phyloP scores from a whole-genome alignment of 92 coral and sea anemone species.

The Umimayanthus chanpuru region DNA sequence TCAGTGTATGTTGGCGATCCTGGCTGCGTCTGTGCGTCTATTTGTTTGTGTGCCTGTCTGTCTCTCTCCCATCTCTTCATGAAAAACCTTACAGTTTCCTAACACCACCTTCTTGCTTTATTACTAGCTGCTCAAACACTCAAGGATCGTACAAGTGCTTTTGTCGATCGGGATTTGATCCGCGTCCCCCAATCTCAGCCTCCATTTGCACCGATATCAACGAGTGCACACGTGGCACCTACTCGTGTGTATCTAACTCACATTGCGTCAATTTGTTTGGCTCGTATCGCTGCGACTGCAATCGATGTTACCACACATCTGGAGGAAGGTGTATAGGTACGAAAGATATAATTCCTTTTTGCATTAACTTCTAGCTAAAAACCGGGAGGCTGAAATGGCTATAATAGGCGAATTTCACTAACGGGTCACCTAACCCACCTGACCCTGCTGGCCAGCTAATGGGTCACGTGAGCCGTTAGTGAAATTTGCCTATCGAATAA shows the following conservation, averaged over 20 bases:
- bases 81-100: neutral
- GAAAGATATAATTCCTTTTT: neutral
- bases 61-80: no score
- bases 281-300: conserved; percentile 44
- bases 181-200: neutral
- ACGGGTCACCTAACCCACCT: no score
- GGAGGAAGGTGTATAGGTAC: conserved; percentile 17
- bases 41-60: neutral
- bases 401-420: no score
- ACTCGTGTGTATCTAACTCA: conserved; percentile 34
- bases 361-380: neutral
- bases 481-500: no score
- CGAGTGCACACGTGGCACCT: conserved; percentile 43
- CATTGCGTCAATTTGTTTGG: conserved; percentile 31
- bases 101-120: neutral
- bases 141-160: conserved; percentile 51
- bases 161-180: conserved; percentile 48
- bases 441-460: no score
- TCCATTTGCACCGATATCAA: conserved; percentile 43
- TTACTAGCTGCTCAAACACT: conserved; percentile 42
- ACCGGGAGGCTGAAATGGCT: no score
- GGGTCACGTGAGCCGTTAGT: no score
- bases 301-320: conserved; percentile 20
- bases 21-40: neutral
- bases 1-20: no score